Evolutionary conservation across 2,797 vertebrate species (phyloP).

Genomic region (Novumbra hubbsi): DNA sequence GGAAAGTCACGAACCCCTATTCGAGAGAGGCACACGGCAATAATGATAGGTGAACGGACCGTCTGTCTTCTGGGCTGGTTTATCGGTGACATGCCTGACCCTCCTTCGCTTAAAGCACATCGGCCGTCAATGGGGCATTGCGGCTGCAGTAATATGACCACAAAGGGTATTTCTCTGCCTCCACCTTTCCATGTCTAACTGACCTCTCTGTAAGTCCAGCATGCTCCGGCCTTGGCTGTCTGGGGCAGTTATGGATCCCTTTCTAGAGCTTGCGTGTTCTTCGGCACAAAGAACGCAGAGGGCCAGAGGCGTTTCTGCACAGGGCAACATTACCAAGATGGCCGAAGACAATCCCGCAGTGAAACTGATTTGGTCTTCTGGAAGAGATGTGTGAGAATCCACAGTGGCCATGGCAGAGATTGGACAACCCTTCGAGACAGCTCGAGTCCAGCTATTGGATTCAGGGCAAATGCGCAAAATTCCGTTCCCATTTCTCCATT

Average conservation of each 20-base stretch:
- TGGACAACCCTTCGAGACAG: slow-evolving; percentile 60
- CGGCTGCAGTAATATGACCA: slow-evolving; percentile 29
- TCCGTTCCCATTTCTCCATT: slow-evolving; percentile 65
- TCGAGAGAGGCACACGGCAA: slow-evolving; percentile 18
- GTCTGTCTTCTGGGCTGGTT: slow-evolving; percentile 18
- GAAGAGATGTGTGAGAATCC: slow-evolving; percentile 50
- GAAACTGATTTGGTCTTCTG: slow-evolving; percentile 68
- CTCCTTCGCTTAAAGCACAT: slow-evolving; percentile 27
- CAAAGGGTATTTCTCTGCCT: slow-evolving; percentile 40
- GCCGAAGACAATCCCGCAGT: slow-evolving; percentile 48
- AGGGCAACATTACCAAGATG: slow-evolving; percentile 49
- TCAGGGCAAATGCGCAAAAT: slow-evolving; percentile 66
- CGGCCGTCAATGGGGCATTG: slow-evolving; percentile 44
- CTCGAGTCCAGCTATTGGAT: slow-evolving; percentile 54
- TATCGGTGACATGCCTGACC: slow-evolving; percentile 11
- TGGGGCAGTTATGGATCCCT: slow-evolving; percentile 70
- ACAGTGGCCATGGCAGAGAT: slow-evolving; percentile 61
- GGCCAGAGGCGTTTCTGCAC: slow-evolving; percentile 57
- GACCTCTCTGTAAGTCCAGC: slow-evolving; percentile 58
- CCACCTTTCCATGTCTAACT: slow-evolving; percentile 64
- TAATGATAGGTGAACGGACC: not conserved
- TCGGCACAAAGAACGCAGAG: slow-evolving; percentile 33
- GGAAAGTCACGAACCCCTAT: slow-evolving; percentile 37
- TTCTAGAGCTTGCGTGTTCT: slow-evolving; percentile 49
- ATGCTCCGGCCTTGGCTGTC: slow-evolving; percentile 59